Evolutionary conservation across 2,888 invertebrate genomes (phyloP), one percentile per base, ranked within the genome.

Genomic region (Lottia scabra): DNA sequence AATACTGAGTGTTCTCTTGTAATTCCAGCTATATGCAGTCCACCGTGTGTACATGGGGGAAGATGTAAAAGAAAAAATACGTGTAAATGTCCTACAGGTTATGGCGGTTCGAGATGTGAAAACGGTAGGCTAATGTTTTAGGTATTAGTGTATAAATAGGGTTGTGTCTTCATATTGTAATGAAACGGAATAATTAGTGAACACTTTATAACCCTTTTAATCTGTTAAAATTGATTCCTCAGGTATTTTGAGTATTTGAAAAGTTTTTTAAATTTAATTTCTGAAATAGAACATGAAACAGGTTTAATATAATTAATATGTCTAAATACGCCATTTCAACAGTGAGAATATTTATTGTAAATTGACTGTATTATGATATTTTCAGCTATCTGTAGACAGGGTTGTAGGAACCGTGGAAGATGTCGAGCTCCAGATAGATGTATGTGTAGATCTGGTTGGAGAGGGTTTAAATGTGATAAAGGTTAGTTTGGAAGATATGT

Each of bases 391-490:
- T 80, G 80, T 63, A 73, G 62, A 23, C 75, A 75, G 16, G 26
- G 68, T 8, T 80, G 80, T 72, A 74, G 71, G 68, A 80, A 80
- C 62, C 74, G 75, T 3, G 80, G 77, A 0, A 65, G 76, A 12
- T 80, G 80, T 72, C 72, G 78, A 13, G 75, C 72, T 2, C 76
- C 76, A 6, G 70, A 79, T 48, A 27, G 65, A 44, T 80, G 80
- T 68, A 67, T 71, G 27, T 80, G 80, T 71, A 63, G 68, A 56
- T 75, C 78, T 6, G 80, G 80, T 13, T 80, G 78, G 77, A 65
- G 72, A 43, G 80, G 80, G 26, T 67, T 70, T 8, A 30, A 74
- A 16, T 80, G 80, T 68, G 74, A 79, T 63, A 69, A 70, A 75
- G 72, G 80, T 80, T 64, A 70, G 74, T 74, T n/a, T n/a, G n/a